Evolutionary conservation across 2,797 vertebrate genomes (phyloP).

Genomic region (Picus viridis): DNA sequence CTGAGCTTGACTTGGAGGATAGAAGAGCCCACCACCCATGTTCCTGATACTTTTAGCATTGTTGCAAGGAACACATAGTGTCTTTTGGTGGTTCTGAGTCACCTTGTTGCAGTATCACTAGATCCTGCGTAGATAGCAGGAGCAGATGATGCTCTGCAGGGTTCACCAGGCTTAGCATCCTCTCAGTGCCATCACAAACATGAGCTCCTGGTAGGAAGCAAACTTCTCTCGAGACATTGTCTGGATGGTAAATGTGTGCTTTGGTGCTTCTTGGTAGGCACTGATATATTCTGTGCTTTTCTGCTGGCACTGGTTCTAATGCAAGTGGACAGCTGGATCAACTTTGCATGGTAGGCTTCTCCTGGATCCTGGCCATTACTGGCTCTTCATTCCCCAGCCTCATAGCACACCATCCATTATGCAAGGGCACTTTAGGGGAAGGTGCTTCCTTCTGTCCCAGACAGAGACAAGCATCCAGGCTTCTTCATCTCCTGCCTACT

Average conservation of each 20-base stretch:
- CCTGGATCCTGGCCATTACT: not conserved
- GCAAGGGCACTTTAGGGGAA: rapidly evolving
- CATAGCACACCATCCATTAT: not conserved
- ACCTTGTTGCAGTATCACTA: not conserved
- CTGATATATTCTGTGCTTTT: not conserved
- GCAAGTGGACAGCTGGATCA: too few species aligned
- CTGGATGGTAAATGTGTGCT: not conserved
- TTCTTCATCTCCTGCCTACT: not conserved
- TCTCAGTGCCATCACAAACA: rapidly evolving
- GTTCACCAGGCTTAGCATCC: not conserved
- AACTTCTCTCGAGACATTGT: not conserved
- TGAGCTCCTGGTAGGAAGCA: not conserved
- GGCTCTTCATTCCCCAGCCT: not conserved
- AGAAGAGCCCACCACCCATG: not conserved
- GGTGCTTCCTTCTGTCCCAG: not conserved
- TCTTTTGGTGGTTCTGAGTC: not conserved
- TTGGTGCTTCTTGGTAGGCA: not conserved
- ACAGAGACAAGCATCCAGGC: not conserved
- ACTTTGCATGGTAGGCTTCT: not conserved
- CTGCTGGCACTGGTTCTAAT: not conserved
- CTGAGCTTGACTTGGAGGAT: not conserved
- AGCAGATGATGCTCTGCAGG: not conserved
- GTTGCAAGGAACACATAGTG: not conserved
- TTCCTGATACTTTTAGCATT: not conserved
- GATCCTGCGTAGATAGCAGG: rapidly evolving